Evolutionary conservation across 2,888 invertebrate species (phyloP), one percentile per base, ranked within the genome.

Genomic region (Drosophila merina): DNA sequence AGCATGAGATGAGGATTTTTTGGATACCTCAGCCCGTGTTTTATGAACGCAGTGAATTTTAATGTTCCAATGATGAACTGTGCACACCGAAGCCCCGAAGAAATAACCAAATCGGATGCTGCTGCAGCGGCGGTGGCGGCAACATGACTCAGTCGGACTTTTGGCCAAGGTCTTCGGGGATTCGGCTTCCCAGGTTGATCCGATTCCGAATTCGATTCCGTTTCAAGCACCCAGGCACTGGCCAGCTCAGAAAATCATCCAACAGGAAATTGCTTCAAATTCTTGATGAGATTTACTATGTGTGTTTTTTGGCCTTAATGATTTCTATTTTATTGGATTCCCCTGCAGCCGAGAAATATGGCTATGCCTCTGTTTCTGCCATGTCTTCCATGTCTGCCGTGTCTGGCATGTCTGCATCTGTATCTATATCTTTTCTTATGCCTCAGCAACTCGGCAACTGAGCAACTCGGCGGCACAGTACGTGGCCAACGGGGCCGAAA

Each of bases 191-290:
- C 85, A 84, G 68, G 67, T 73, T 69, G 55, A 38, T 54, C 48
- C 28, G 70, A 52, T 57, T 56, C 55, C 44, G 12, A 36, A 12
- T 56, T 20, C 20, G 20, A 20, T 20, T 20, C 55, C 44, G 12
- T n/a, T 36, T 36, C 36, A 36, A 36, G n/a, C 5, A 12, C 33
- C 4, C 28, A 5, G 28, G 28, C 28, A 20, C 33, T 33, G 66
- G 62, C 63, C 74, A n/a, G n/a, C n/a, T n/a, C n/a, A 72, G 66
- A 70, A 77, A 84, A 80, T 74, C 84, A 84, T 86, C 80, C 77
- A 76, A 84, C 88, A 89, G 89, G 88, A 89, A 89, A 89, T 89
- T 84, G 87, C 84, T 75, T 82, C 75, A 76, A 86, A 88, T 86
- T 84, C 88, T 76, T 85, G 57, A 75, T 85, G 79, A 87, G 88